A percentile compares a stretch with the other conserved stretches of the same genome.
These are phyloP conservation scores for Temnothorax longispinosus DNA, from an alignment of 1,140 invertebrate species.

Conservation along the genomic window DNA sequence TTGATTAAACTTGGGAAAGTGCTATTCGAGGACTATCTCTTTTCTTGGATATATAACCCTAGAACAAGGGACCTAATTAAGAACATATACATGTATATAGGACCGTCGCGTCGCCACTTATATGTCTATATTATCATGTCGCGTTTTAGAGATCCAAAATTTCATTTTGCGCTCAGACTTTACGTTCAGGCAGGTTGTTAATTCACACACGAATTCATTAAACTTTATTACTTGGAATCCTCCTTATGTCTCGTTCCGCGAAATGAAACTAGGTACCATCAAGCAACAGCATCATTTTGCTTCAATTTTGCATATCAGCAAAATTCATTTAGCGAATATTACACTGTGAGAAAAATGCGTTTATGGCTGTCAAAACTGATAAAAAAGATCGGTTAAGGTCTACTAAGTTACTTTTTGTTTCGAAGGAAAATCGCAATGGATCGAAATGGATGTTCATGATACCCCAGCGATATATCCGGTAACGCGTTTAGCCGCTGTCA, in stretches of 20 bases:
- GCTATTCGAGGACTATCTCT: conserved; percentile 10
- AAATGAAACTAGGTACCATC: conserved; percentile 4
- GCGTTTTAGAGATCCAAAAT: conserved; percentile 10
- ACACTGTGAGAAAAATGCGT: neutral
- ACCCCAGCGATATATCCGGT: conserved; percentile 7
- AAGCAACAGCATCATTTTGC: neutral
- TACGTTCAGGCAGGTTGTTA: conserved; percentile 9
- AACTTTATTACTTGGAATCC: conserved; percentile 12
- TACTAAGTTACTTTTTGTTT: neutral
- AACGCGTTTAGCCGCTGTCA: conserved; percentile 47
- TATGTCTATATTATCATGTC: neutral
- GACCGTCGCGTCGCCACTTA: conserved; percentile 19
- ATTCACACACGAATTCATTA: conserved; percentile 21
- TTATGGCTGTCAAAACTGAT: neutral
- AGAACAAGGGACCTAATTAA: conserved; percentile 50
- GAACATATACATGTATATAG: conserved; percentile 10
- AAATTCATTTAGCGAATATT: neutral
- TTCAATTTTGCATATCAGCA: conserved; percentile 10
- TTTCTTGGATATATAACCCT: neutral
- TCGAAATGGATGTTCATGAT: conserved; percentile 33
- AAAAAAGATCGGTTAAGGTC: neutral
- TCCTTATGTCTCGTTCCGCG: neutral
- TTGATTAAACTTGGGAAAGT: conserved; percentile 34
- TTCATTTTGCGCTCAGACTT: conserved; percentile 30
- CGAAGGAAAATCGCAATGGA: neutral